These are phyloP conservation scores for Prunella himalayana DNA, from an alignment of 2,113 vertebrate species.

Conservation along the genomic window DNA sequence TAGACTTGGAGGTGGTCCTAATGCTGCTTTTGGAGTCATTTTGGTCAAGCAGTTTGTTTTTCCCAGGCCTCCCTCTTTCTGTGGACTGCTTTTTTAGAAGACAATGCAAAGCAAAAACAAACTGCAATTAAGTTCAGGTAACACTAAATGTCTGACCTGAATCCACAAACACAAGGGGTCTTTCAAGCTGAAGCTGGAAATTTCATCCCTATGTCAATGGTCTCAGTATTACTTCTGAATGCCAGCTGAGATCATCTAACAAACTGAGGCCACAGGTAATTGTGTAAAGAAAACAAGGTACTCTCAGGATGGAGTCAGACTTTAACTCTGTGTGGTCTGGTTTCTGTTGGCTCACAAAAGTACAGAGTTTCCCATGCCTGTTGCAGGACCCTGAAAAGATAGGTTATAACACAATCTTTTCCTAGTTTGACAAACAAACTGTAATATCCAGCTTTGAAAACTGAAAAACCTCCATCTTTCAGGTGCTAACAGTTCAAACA, in stretches of 20 bases:
- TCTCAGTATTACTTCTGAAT: neutral
- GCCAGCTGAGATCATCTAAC: neutral
- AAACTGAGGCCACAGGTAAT: neutral
- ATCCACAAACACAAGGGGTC: slow-evolving; percentile 57
- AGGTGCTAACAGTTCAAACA: slow-evolving; percentile 33
- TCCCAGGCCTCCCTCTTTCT: slow-evolving; percentile 29
- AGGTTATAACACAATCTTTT: neutral
- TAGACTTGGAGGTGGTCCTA: slow-evolving; percentile 24
- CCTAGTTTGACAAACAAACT: neutral
- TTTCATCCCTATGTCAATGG: slow-evolving; percentile 23
- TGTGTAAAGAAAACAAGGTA: slow-evolving; percentile 4
- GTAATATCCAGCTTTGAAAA: neutral
- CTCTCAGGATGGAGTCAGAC: neutral
- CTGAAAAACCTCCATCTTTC: neutral
- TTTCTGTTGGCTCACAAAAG: neutral
- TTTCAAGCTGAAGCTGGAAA: slow-evolving; percentile 42
- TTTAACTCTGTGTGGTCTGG: slow-evolving; percentile 10
- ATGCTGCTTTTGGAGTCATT: slow-evolving; percentile 34
- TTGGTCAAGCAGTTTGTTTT: slow-evolving; percentile 49
- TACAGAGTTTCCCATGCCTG: neutral
- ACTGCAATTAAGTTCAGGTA: slow-evolving; percentile 54
- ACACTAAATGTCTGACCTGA: slow-evolving; percentile 43
- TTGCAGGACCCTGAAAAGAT: neutral
- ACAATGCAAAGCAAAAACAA: slow-evolving; percentile 51
- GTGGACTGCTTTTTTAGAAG: slow-evolving; percentile 11